Conservation (phyloP, 2,888 invertebrate species). For the Drosophila antonietae region DNA sequence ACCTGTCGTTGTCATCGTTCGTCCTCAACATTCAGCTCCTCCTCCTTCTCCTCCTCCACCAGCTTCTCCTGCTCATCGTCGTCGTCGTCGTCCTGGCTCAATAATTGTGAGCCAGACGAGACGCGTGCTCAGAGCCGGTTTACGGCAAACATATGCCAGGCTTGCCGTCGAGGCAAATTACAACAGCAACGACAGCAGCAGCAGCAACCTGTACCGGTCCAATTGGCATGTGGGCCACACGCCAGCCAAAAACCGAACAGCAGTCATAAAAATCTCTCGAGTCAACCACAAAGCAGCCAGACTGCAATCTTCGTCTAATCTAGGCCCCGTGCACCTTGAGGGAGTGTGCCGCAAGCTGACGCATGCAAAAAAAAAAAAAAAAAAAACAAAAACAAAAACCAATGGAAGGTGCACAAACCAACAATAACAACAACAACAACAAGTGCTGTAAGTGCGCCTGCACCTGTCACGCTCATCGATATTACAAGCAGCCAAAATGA, state of each 20-base stretch:
- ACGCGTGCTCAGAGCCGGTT: constrained; percentile 79
- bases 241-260: constrained; percentile 58
- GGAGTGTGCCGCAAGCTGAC: constrained; percentile 73
- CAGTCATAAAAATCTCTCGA: constrained; percentile 70
- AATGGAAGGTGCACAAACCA: constrained; percentile 39
- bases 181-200: constrained; percentile 43
- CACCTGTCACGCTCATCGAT: constrained; percentile 76
- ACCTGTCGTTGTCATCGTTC: constrained; percentile 67
- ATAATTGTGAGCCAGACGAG: constrained; percentile 75
- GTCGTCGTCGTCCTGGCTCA: constrained; percentile 62
- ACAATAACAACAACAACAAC: constrained; percentile 39
- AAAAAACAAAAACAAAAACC: constrained; percentile 22
- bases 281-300: constrained; percentile 62
- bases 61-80: constrained; percentile 47
- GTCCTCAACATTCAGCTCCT: constrained; percentile 5
- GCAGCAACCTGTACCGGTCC: constrained; percentile 28
- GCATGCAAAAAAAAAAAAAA: constrained; percentile 41
- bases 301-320: constrained; percentile 68
- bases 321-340: constrained; percentile 61
- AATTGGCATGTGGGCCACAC: constrained; percentile 77
- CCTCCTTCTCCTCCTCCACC: constrained; percentile 41
- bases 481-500: constrained; percentile 67
- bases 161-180: constrained; percentile 59
- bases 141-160: constrained; percentile 70
- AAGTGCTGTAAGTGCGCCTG: constrained; percentile 64